Conservation (phyloP, 1,140 invertebrate species). For the Ostrea denselamellosa region DNA sequence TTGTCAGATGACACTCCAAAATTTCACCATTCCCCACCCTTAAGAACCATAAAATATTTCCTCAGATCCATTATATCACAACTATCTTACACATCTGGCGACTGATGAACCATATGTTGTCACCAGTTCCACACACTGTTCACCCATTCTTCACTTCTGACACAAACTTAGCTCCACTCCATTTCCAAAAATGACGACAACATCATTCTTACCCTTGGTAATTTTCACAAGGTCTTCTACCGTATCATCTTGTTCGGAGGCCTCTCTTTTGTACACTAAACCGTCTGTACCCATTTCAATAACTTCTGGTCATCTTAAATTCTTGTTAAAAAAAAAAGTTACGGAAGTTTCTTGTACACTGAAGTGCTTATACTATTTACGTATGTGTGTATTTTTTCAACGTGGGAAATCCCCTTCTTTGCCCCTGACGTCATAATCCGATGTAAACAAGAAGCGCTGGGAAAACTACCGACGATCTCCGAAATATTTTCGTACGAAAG, state of each 20-base stretch:
- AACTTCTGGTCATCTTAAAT: slow-evolving; percentile 5
- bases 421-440: slow-evolving; percentile 3
- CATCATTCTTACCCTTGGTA: not conserved
- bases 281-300: slow-evolving; percentile 23
- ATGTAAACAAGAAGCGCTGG: not conserved
- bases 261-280: slow-evolving; percentile 14
- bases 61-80: too few relatives aligned
- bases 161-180: not conserved
- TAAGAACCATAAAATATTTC: too few relatives aligned
- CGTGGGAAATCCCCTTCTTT: slow-evolving; percentile 3
- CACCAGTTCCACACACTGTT: not conserved
- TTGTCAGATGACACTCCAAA: too few relatives aligned
- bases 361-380: not conserved
- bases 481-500: too few relatives aligned
- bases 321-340: slow-evolving; percentile 1
- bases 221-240: slow-evolving; percentile 25
- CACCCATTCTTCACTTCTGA: not conserved
- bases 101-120: not conserved
- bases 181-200: not conserved
- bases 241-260: slow-evolving; percentile 4
- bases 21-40: too few relatives aligned
- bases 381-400: not conserved
- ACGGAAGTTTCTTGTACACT: slow-evolving; percentile 4
- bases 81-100: too few relatives aligned
- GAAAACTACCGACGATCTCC: not conserved